Percentiles rank a stretch among this genome's conserved stretches.
phyloP scores from a whole-genome alignment of 2,888 invertebrate genomes.

The Tricholauxania praeusta region DNA sequence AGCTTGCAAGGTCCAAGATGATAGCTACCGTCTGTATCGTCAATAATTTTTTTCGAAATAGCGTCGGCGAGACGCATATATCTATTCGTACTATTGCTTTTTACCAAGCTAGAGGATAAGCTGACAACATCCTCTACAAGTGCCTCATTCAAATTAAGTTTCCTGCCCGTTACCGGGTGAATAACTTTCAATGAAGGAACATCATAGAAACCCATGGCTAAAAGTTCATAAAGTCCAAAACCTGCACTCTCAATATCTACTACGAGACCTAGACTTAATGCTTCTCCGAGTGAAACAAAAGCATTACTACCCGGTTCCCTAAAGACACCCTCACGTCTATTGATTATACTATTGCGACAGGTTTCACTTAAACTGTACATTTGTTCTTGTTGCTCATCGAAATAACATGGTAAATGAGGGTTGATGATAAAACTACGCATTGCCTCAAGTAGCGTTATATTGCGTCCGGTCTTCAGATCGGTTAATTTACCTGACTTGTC shows the following conservation, averaged over 20 bases:
- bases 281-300: slow-evolving; percentile 77
- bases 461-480: slow-evolving; percentile 82
- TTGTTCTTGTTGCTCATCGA: slow-evolving; percentile 80
- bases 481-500: slow-evolving; percentile 83
- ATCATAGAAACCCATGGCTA: slow-evolving; percentile 85
- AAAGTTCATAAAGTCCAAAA: slow-evolving; percentile 83
- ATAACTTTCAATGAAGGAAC: slow-evolving; percentile 75
- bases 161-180: slow-evolving; percentile 83
- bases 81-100: slow-evolving; percentile 76
- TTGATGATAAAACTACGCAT: slow-evolving; percentile 84
- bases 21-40: slow-evolving; percentile 68
- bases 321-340: slow-evolving; percentile 83
- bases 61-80: slow-evolving; percentile 82
- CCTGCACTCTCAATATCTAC: slow-evolving; percentile 88
- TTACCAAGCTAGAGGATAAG: slow-evolving; percentile 80
- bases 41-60: slow-evolving; percentile 75
- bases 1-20: slow-evolving; percentile 69
- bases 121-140: slow-evolving; percentile 82
- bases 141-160: slow-evolving; percentile 79
- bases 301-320: slow-evolving; percentile 77
- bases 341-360: slow-evolving; percentile 83
- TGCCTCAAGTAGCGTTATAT: slow-evolving; percentile 86
- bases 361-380: slow-evolving; percentile 82
- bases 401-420: slow-evolving; percentile 84
- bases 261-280: slow-evolving; percentile 82